Percentiles rank a stretch among this genome's conserved stretches.
These are phyloP conservation scores for Alethe castanea DNA, from an alignment of 2,113 vertebrate genomes.

Conservation along the genomic window DNA sequence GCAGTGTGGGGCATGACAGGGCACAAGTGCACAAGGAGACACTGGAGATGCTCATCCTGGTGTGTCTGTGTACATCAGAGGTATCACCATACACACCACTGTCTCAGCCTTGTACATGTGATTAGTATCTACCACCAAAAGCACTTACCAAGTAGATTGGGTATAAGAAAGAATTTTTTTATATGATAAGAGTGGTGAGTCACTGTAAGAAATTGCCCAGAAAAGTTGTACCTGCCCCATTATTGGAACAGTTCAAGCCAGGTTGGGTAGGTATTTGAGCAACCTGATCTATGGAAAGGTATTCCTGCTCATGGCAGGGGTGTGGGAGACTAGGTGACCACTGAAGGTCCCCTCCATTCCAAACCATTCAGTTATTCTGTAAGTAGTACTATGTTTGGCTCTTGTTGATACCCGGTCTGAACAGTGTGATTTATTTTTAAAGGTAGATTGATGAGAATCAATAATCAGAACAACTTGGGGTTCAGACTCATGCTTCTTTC, in stretches of 20 bases:
- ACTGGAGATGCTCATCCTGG: background rate
- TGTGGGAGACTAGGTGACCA: background rate
- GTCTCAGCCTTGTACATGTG: background rate
- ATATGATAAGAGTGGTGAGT: background rate
- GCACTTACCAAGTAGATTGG: background rate
- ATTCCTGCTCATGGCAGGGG: background rate
- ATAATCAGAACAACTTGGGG: background rate
- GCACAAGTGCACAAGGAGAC: background rate
- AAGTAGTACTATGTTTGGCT: background rate
- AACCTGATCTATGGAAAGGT: background rate
- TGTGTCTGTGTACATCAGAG: background rate
- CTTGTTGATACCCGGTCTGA: background rate
- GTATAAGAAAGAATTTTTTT: background rate
- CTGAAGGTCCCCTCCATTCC: background rate
- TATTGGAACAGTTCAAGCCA: background rate
- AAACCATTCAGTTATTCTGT: background rate
- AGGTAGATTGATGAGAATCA: background rate
- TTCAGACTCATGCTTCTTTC: background rate
- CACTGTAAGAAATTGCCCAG: background rate
- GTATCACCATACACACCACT: background rate
- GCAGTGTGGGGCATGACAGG: fast-evolving
- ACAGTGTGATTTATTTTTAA: background rate
- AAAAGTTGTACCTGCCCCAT: background rate
- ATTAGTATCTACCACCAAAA: background rate
- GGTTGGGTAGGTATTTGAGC: background rate